phyloP scores from a whole-genome alignment of 2,113 vertebrate genomes.

The Ctenomys sociabilis region DNA sequence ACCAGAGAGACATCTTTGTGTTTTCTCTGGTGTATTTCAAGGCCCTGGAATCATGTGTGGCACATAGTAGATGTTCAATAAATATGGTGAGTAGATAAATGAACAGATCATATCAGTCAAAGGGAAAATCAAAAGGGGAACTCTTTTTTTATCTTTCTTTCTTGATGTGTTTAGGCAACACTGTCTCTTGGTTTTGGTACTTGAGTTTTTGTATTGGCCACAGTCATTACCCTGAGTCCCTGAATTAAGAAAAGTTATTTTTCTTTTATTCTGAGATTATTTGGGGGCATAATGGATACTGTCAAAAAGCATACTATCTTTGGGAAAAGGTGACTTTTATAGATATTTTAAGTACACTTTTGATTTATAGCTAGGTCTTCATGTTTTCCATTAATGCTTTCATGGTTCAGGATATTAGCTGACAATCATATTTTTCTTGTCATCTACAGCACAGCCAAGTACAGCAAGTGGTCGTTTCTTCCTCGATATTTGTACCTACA shows the following conservation, averaged over 20 bases:
- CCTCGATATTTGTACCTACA: constrained; percentile 50
- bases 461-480: constrained; percentile 43
- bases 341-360: not conserved
- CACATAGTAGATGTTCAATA: not conserved
- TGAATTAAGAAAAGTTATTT: not conserved
- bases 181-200: not conserved
- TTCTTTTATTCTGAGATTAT: not conserved
- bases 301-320: not conserved
- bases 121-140: not conserved
- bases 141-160: not conserved
- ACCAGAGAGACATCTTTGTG: not conserved
- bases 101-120: not conserved
- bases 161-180: not conserved
- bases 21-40: not conserved
- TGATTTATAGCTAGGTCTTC: not conserved
- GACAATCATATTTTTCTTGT: not conserved
- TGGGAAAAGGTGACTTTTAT: not conserved
- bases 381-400: not conserved
- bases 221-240: not conserved
- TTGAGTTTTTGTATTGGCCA: not conserved
- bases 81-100: not conserved
- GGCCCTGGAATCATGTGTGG: not conserved
- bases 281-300: not conserved
- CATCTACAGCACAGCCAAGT: constrained; percentile 47
- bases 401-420: not conserved